Evolutionary conservation across 2,113 vertebrate species (phyloP).

Genomic region (Malurus alboscapulatus): DNA sequence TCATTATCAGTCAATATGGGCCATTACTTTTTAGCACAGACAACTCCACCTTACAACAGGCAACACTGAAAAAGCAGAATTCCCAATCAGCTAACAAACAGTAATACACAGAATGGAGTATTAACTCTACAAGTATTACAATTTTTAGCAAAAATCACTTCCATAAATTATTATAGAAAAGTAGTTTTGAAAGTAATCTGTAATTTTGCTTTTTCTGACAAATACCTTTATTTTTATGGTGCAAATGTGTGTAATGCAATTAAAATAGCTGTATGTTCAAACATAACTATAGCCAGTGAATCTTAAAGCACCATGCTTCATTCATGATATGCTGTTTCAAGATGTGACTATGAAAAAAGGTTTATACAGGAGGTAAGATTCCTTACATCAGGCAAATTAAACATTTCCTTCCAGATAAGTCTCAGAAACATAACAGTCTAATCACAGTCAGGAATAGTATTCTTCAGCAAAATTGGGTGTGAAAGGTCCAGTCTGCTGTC

Average conservation of each 20-base stretch:
- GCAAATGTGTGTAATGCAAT: not conserved
- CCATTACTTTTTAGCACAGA: not conserved
- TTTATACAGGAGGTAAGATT: not conserved
- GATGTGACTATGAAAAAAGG: not conserved
- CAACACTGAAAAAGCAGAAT: not conserved
- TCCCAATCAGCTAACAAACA: not conserved
- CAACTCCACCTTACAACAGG: not conserved
- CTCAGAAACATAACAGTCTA: not conserved
- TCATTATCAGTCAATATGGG: rapidly evolving
- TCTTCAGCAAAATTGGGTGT: not conserved
- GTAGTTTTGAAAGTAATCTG: not conserved
- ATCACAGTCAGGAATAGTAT: not conserved
- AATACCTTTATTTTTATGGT: not conserved
- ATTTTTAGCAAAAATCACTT: not conserved
- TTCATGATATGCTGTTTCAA: not conserved
- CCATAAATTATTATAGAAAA: not conserved
- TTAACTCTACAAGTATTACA: not conserved
- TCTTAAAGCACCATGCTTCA: not conserved
- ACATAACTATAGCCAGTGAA: not conserved
- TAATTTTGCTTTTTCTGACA: not conserved
- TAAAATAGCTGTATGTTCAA: not conserved
- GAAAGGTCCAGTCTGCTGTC: not conserved
- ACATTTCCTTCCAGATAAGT: not conserved
- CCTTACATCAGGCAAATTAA: not conserved
- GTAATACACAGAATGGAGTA: not conserved